Evolutionary conservation across 2,888 invertebrate species (phyloP), one percentile per base, ranked within the genome.

Genomic region (Asteroscopus sphinx): DNA sequence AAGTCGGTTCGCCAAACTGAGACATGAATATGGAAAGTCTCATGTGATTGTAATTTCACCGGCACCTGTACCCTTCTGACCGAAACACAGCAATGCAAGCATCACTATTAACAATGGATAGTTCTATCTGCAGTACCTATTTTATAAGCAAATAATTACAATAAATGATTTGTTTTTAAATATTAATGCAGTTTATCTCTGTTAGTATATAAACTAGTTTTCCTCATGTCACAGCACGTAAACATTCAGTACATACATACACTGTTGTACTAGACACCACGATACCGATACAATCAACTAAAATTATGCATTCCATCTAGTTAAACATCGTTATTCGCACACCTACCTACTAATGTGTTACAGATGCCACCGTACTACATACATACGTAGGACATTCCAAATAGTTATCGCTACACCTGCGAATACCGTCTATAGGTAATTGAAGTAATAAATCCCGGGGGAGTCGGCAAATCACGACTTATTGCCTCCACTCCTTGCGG

Each of bases 361-460:
- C 68, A 69, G 33, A 61, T 53, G 62, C 47, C 41, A 32, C 41
- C 35, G 32, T 39, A 44, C 44, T n/a, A 61, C 68, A 52, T n/a
- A 61, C 68, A 52, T 49, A 64, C 58, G 26, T 46, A 45, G 25
- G 16, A 52, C 57, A 71, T 78, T 68, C 63, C 55, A 59, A 68
- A 59, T 65, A 72, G 69, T 70, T 66, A 57, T 55, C 51, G 51
- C 44, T 66, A 67, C 60, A 68, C 68, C 68, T 80, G 77, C 64
- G 69, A 76, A 72, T 66, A 61, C 69, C 68, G 47, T 52, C 65
- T 67, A 67, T 66, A 63, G 52, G 73, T 78, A 79, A 82, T 86
- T 85, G 81, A 76, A 74, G 77, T 74, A 79, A 87, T 87, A 87
- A 88, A 87, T 87, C 81, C 75, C 62, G 25, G 42, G 37, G 67